Percentiles rank a stretch among this genome's conserved stretches.
Evolutionary conservation across 2,797 vertebrate species (phyloP).

Genomic region (Onychomys torridus): DNA sequence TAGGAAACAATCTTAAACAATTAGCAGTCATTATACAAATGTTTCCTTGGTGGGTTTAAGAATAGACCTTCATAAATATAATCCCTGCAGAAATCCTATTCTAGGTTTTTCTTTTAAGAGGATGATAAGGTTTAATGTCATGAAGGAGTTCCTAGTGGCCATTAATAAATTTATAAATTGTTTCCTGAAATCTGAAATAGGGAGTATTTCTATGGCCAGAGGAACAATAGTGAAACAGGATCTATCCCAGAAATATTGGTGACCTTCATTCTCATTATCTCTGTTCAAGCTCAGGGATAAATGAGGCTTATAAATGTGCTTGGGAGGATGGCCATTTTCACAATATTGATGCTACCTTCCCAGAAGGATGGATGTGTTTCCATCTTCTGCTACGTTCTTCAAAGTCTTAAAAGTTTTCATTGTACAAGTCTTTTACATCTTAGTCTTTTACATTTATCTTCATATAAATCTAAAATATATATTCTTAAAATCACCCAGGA

Average conservation of each 20-base stretch:
- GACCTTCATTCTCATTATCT: constrained; percentile 13
- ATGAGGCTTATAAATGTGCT: constrained; percentile 9
- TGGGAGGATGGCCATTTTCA: background rate
- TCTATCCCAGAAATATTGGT: constrained; percentile 52
- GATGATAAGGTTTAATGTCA: constrained; percentile 38
- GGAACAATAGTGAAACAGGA: background rate
- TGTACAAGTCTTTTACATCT: background rate
- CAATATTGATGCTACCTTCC: background rate
- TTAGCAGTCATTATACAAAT: background rate
- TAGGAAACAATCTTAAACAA: background rate
- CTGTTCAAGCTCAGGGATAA: constrained; percentile 19
- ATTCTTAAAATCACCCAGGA: background rate
- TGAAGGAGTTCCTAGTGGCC: background rate
- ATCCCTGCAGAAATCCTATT: background rate
- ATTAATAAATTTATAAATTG: constrained; percentile 40
- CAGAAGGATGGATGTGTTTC: background rate
- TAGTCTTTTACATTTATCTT: background rate
- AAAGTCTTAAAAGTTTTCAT: background rate
- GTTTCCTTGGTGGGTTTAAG: background rate
- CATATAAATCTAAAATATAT: background rate
- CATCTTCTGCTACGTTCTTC: no score
- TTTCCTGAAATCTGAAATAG: constrained; percentile 4
- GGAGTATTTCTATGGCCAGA: background rate
- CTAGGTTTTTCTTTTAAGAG: constrained; percentile 28
- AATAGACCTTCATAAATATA: background rate